Conservation (phyloP, 1,140 invertebrate species). For the Gonatopus flavifemur region DNA sequence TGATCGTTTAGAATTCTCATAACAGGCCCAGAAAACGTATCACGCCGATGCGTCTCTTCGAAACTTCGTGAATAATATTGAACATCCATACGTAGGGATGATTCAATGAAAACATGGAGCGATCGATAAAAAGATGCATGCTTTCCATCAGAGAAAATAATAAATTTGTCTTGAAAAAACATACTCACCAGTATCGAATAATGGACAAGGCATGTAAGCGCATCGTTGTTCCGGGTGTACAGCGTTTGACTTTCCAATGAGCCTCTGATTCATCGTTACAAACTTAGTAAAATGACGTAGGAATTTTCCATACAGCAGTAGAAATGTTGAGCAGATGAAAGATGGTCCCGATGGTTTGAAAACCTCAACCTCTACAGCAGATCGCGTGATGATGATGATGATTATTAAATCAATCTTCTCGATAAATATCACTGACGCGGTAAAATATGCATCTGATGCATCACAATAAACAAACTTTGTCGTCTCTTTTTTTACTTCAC, state of each 20-base stretch:
- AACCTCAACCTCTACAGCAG: too few species aligned
- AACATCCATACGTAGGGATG: not conserved
- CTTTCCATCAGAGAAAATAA: too few species aligned
- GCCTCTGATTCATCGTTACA: constrained; percentile 43
- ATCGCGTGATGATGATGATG: too few species aligned
- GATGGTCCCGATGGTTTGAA: too few species aligned
- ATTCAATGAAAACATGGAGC: not conserved
- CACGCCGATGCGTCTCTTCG: not conserved
- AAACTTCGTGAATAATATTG: not conserved
- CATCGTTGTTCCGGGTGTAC: constrained; percentile 42
- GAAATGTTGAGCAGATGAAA: constrained; percentile 42
- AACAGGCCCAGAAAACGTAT: too few species aligned
- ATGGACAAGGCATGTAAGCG: constrained; percentile 49
- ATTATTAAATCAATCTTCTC: too few species aligned
- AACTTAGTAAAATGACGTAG: constrained; percentile 50
- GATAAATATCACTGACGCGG: too few species aligned
- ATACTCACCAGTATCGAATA: constrained; percentile 45
- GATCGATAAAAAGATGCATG: not conserved
- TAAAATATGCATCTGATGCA: too few species aligned
- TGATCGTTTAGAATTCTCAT: too few species aligned
- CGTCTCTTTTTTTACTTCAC: too few species aligned
- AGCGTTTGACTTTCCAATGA: constrained; percentile 39
- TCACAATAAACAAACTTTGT: too few species aligned
- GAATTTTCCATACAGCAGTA: constrained; percentile 49
- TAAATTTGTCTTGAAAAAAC: too few species aligned